These are phyloP conservation scores for Drosophila seguyi DNA, from an alignment of 1,140 invertebrate genomes.

Conservation along the genomic window DNA sequence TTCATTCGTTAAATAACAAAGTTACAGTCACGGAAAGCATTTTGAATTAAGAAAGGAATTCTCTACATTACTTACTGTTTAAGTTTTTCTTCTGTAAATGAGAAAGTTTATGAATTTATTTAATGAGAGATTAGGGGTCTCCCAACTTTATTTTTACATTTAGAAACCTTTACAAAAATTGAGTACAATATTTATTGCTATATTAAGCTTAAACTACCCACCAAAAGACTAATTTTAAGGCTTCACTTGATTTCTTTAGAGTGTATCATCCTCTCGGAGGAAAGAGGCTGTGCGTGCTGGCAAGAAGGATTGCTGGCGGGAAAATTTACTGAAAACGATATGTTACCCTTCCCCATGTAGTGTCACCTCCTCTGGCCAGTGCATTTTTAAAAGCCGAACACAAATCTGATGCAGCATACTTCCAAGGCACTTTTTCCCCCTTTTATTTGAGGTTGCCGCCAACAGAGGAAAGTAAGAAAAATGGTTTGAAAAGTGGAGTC, in stretches of 20 bases:
- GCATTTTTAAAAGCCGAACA: constrained; percentile 28
- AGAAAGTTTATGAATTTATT: not conserved
- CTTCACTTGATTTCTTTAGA: not conserved
- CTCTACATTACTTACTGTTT: not conserved
- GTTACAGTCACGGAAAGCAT: too few species aligned
- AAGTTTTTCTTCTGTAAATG: not conserved
- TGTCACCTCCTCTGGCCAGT: constrained; percentile 21
- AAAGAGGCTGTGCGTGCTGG: constrained; percentile 35
- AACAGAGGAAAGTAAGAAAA: constrained; percentile 20
- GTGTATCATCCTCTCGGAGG: not conserved
- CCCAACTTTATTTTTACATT: not conserved
- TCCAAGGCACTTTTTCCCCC: constrained; percentile 2
- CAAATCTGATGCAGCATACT: constrained; percentile 38
- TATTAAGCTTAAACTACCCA: not conserved
- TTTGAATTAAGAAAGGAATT: not conserved
- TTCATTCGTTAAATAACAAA: too few species aligned
- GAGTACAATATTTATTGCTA: not conserved
- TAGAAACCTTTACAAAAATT: not conserved
- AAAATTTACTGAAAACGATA: constrained; percentile 47
- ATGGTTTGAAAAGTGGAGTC: constrained; percentile 3
- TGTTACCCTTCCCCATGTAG: constrained; percentile 25
- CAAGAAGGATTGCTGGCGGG: constrained; percentile 33
- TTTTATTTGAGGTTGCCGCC: constrained; percentile 7
- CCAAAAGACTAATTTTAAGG: not conserved
- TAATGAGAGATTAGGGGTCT: not conserved